Base-by-base conservation (phyloP, 2,888 invertebrate species). In the Steinernema carpocapsae region DNA sequence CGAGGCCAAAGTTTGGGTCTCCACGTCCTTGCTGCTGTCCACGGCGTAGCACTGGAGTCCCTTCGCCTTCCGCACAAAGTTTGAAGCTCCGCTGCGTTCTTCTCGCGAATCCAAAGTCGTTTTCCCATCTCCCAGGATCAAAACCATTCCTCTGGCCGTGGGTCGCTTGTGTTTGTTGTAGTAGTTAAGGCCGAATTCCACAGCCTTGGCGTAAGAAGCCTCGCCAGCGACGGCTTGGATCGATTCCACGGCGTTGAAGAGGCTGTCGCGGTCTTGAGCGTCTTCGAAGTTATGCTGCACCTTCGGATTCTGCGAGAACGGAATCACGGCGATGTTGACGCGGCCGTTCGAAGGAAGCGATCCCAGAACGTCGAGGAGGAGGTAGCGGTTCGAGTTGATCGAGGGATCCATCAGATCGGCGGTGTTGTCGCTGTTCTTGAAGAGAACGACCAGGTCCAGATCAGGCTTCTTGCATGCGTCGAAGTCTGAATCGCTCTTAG, bases 111-210 rank as follows among this genome's bases (percentile, higher is more conserved):
- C 80, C 1, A 59, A 37, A 4, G 70, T 46, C 42, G 72, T 72
- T 17, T 70, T 75, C n/a, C 84, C 84, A 70, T 79, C 80, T 17
- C 84, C 84, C n/a, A 84, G 78, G 56, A 84, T 72, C 22, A 84
- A 72, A 72, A 84, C 52, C 12, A 82, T 70, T 7, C 78, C 80
- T n/a, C 78, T 72, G 7, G 83, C 78, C 52, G 83, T 78, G 1
- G 78, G 70, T 6, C 80, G 52, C 24, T 76, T 75, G 46, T 74
- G 59, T 12, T 48, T 42, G 10, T 76, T 77, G 72, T 78, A 80
- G 70, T 82, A 78, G 43, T 80, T 74, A 24, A 81, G 46, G 12
- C 75, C 82, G 22, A 72, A 70, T 19, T 74, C 72, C n/a, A 83
- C 74, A 17, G 82, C 83, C 29, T 76, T 74, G 17, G 83, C 74